Percentiles rank a stretch among this genome's conserved stretches.
phyloP scores from a whole-genome alignment of 1,140 invertebrate species.

The Radopholus similis region DNA sequence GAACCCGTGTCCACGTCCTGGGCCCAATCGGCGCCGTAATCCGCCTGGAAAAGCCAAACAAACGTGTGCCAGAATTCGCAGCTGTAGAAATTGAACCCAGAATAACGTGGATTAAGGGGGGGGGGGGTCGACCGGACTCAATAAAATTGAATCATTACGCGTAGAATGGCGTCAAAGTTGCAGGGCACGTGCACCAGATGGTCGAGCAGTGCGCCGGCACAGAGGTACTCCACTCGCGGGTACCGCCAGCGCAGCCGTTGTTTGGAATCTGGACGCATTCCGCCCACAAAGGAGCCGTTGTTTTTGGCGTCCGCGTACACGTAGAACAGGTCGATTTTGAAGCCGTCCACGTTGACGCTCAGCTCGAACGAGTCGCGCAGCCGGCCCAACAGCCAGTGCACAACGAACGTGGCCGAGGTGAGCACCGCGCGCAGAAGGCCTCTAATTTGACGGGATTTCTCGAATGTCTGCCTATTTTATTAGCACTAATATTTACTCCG shows the following conservation, averaged over 20 bases:
- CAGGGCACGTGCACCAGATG: neutral
- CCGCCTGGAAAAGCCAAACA: too few relatives aligned
- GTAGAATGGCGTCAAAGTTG: neutral
- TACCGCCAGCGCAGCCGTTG: neutral
- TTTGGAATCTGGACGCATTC: neutral
- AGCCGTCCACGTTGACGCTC: slow-evolving; percentile 3
- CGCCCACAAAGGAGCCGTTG: neutral
- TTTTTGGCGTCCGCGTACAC: neutral
- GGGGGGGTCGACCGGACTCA: too few relatives aligned
- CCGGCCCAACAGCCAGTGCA: neutral
- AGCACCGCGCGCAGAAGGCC: neutral
- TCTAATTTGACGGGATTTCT: neutral
- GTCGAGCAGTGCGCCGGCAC: neutral
- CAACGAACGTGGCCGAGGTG: neutral
- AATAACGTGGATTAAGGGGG: too few relatives aligned
- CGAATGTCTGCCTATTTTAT: neutral
- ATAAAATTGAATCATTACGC: too few relatives aligned
- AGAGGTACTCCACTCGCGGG: neutral
- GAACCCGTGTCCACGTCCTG: too few relatives aligned
- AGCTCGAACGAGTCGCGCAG: slow-evolving; percentile 2
- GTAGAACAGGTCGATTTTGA: slow-evolving; percentile 17
- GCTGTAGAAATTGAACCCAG: too few relatives aligned
- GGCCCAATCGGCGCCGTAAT: too few relatives aligned
- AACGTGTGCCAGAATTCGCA: too few relatives aligned
- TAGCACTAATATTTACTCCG: neutral